phyloP scores from a whole-genome alignment of 2,797 vertebrate genomes.

The Pipistrellus pipistrellus region DNA sequence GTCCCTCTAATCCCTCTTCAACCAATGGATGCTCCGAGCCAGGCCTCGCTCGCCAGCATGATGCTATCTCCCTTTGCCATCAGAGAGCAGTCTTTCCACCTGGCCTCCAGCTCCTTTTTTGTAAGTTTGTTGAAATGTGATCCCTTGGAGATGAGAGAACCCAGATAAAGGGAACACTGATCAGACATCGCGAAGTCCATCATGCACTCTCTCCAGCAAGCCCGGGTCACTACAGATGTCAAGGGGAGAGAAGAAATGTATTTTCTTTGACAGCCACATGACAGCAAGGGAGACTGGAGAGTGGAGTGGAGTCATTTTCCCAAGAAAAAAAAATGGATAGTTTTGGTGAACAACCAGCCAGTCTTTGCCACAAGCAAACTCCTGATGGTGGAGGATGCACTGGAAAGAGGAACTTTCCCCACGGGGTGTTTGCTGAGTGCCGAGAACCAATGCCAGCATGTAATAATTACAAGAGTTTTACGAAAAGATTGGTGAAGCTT shows the following conservation, averaged over 20 bases:
- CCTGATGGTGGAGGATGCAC: neutral
- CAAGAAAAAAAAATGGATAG: neutral
- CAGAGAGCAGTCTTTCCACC: neutral
- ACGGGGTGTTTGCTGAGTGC: neutral
- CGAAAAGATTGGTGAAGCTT: too few species aligned
- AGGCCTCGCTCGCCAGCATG: neutral
- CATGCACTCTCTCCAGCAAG: neutral
- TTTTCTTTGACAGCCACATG: slow-evolving; percentile 1
- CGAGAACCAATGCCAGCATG: too few species aligned
- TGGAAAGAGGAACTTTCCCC: neutral
- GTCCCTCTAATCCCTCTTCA: slow-evolving; percentile 53
- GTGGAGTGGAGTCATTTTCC: neutral
- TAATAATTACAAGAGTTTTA: too few species aligned
- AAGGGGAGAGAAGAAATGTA: slow-evolving; percentile 23
- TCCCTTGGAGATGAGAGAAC: slow-evolving; percentile 18
- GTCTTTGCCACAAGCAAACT: slow-evolving; percentile 1
- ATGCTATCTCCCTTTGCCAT: slow-evolving; percentile 20
- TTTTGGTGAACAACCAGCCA: neutral
- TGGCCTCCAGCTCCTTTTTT: neutral
- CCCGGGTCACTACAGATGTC: neutral
- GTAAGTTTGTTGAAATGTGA: slow-evolving; percentile 35
- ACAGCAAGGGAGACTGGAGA: neutral
- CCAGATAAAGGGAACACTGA: neutral
- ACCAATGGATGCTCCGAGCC: slow-evolving; percentile 55
- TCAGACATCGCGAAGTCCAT: neutral